phyloP scores from a whole-genome alignment of 2,113 vertebrate species.

The Sylvicapra grimmia region DNA sequence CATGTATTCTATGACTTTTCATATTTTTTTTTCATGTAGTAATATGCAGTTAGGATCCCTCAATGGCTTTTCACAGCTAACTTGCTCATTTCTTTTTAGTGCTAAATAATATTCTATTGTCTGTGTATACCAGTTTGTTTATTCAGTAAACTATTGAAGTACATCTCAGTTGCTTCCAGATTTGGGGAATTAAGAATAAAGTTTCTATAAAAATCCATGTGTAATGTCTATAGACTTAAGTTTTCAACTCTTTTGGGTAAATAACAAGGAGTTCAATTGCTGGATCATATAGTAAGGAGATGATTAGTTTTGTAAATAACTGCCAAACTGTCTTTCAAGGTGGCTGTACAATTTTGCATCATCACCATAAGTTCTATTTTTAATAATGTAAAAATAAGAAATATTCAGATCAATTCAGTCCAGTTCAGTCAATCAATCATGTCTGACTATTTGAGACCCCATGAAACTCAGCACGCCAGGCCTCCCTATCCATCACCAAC shows the following conservation, averaged over 20 bases:
- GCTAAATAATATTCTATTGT: not conserved
- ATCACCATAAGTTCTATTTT: too few species aligned
- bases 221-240: not conserved
- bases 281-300: not conserved
- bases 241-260: not conserved
- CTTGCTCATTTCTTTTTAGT: not conserved
- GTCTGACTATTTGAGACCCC: not conserved
- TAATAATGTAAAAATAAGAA: too few species aligned
- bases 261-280: not conserved
- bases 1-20: not conserved
- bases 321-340: too few species aligned
- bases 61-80: not conserved
- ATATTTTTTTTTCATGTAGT: not conserved
- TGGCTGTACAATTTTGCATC: too few species aligned
- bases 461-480: not conserved
- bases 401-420: too few species aligned
- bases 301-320: not conserved
- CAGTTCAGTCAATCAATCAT: accelerated
- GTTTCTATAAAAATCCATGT: not conserved
- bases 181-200: not conserved
- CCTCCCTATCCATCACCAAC: not conserved
- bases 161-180: not conserved
- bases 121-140: not conserved
- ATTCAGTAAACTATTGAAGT: not conserved
- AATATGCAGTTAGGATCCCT: not conserved